Base-by-base conservation (phyloP, 1,140 invertebrate genomes). In the Drosophila watanabei region DNA sequence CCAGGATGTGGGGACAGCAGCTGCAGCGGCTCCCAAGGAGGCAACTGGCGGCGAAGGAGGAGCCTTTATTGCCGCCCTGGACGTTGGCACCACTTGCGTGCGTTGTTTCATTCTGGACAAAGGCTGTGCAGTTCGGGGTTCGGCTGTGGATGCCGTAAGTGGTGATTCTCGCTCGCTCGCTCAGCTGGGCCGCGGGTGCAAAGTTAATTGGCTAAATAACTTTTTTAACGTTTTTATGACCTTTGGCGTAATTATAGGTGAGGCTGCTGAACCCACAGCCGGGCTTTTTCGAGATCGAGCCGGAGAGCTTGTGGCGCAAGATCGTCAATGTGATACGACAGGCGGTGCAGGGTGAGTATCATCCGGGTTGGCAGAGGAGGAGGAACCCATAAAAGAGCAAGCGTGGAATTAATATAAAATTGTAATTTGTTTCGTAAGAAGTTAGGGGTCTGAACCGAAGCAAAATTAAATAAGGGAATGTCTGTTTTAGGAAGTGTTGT, bases 71-170 rank as follows among this genome's bases (percentile, higher is more conserved):
- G 95, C 96, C 18, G 95, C 97, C 24, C 94, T 99, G 57, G 98
- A 99, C 93, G 95, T 99, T 76, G 98, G 98, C 33, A 98, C 98
- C 5, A 98, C 98, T 7, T 97, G 96, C 20, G 94, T 99, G 58
- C 94, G 97, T 24, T 97, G 97, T 93, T 95, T 97, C 92, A 95
- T 99, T 75, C 95, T 97, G 84, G 95, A 98, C 94, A 94, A 95
- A 62, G 93, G 94, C 54, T 96, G 95, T 18, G 93, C 93, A 66
- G 94, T 95, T 49, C 94, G 96, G 35, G 96, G 96, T 64, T 94
- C 95, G 64, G 95, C 95, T 28, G 92, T 93, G 18, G 95, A 95
- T 92, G 95, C 95, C 94, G 97, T 98, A 93, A 91, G 88, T 92
- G 76, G 66, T 78, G 33, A 4, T 20, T 20, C 7, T 20, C 7